phyloP scores from a whole-genome alignment of 2,888 invertebrate genomes.

The Troglohyphantes excavatus region DNA sequence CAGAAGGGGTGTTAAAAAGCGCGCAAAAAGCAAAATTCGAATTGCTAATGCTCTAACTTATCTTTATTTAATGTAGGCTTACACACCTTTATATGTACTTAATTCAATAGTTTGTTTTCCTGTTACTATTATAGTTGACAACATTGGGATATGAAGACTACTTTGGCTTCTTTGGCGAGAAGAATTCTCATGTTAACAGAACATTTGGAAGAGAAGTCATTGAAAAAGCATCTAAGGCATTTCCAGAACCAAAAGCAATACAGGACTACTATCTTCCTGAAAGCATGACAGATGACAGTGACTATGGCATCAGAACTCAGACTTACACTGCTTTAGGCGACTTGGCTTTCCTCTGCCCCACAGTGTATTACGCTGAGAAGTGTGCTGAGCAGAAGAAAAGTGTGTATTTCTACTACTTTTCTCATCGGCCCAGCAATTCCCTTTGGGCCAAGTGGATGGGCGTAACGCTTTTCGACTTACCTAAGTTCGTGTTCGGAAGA shows the following conservation, averaged over 20 bases:
- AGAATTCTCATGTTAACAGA: conserved; percentile 37
- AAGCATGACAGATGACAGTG: not conserved
- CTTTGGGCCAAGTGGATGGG: conserved; percentile 73
- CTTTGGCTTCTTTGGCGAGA: conserved; percentile 57
- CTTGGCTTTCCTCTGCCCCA: conserved; percentile 48
- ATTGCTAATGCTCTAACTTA: no score
- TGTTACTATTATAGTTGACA: not conserved
- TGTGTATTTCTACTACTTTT: conserved; percentile 65
- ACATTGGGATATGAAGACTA: not conserved
- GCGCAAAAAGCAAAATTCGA: no score
- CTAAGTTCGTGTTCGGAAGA: conserved; percentile 65
- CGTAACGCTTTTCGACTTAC: conserved; percentile 52
- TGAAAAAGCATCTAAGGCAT: not conserved
- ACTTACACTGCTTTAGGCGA: conserved; percentile 57
- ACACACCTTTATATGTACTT: no score
- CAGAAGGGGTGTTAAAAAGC: no score
- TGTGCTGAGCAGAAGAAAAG: conserved; percentile 28
- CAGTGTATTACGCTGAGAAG: conserved; percentile 63
- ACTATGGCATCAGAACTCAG: conserved; percentile 11
- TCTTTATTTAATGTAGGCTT: no score
- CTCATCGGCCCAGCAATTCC: conserved; percentile 59
- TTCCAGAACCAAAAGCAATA: conserved; percentile 9
- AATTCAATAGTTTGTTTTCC: not conserved
- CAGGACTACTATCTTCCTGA: conserved; percentile 13
- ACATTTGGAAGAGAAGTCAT: not conserved